phyloP scores from a whole-genome alignment of 2,888 invertebrate genomes.

The Lithophane leautieri region DNA sequence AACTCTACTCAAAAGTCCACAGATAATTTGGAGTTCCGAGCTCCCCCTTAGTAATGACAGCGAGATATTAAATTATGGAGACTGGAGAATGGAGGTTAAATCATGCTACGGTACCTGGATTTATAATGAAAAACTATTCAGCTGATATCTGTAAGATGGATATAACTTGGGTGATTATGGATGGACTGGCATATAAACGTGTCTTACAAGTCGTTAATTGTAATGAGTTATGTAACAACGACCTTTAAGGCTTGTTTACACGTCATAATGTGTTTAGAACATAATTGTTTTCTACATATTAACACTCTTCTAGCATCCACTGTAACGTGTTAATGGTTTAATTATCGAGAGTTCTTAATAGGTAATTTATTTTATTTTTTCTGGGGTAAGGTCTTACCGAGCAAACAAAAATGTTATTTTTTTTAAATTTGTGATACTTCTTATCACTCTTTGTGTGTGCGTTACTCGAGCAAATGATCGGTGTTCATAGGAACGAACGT shows the following conservation, averaged over 20 bases:
- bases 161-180: constrained; percentile 53
- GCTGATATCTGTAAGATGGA: constrained; percentile 31
- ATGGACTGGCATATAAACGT: constrained; percentile 25
- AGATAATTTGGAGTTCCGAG: constrained; percentile 20
- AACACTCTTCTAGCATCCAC: not conserved
- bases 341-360: not conserved
- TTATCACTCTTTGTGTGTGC: not conserved
- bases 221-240: constrained; percentile 39
- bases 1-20: not conserved
- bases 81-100: constrained; percentile 40
- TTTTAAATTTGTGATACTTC: not conserved
- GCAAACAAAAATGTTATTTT: too few relatives aligned
- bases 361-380: too few relatives aligned
- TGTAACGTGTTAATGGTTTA: not conserved
- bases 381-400: too few relatives aligned
- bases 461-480: not conserved
- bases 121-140: constrained; percentile 41
- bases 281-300: not conserved
- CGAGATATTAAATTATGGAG: constrained; percentile 39
- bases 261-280: not conserved
- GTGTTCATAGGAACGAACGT: not conserved
- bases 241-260: constrained; percentile 16
- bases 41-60: constrained; percentile 3
- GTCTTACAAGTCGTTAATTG: constrained; percentile 41
- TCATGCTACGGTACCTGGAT: constrained; percentile 12